Percentiles rank a stretch among this genome's conserved stretches.
phyloP scores from a whole-genome alignment of 2,888 invertebrate species.

The Chelonus formosanus region DNA sequence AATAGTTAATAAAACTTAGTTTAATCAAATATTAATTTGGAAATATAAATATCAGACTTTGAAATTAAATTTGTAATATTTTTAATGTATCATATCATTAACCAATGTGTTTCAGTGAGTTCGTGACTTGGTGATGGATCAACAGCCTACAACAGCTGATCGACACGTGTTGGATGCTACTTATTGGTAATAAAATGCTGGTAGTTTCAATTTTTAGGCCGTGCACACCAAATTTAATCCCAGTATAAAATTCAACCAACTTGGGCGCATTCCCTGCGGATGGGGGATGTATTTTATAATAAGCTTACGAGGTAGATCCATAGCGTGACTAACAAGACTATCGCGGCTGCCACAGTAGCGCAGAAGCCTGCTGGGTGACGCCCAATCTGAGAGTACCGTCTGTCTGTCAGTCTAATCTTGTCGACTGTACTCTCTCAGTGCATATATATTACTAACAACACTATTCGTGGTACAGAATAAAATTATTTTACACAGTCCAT shows the following conservation, averaged over 20 bases:
- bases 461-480: no score
- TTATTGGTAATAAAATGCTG: slow-evolving; percentile 11
- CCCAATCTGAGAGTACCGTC: slow-evolving; percentile 42
- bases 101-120: no score
- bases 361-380: slow-evolving; percentile 49
- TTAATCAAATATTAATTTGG: no score
- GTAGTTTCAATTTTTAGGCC: background rate
- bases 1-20: no score
- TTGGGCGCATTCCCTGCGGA: slow-evolving; percentile 24
- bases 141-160: no score
- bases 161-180: background rate
- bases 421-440: slow-evolving; percentile 30
- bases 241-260: slow-evolving; percentile 40
- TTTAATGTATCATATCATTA: no score
- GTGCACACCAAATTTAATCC: slow-evolving; percentile 35
- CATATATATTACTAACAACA: slow-evolving; percentile 31
- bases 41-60: no score
- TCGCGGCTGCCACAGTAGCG: slow-evolving; percentile 47
- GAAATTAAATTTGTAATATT: no score
- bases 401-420: slow-evolving; percentile 40
- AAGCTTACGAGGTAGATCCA: slow-evolving; percentile 44
- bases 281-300: slow-evolving; percentile 43
- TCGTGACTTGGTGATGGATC: no score
- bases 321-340: slow-evolving; percentile 56
- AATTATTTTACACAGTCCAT: no score